Conservation (phyloP, 2,888 invertebrate species). For the Ceratothoa steindachneri region DNA sequence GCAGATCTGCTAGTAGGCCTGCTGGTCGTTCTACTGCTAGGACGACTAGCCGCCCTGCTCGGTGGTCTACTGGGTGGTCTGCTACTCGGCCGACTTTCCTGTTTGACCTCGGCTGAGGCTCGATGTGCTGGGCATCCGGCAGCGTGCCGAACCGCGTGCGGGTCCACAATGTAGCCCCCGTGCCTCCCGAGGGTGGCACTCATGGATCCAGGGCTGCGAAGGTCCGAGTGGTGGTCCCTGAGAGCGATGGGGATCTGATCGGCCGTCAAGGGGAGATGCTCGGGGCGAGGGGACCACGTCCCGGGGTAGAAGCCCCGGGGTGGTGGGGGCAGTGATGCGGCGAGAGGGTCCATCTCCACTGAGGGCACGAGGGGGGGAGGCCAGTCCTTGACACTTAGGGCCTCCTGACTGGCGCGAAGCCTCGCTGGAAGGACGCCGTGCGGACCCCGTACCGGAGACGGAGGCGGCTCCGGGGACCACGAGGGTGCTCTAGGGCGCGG, state of each 20-base stretch:
- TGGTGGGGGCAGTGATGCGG: conserved; percentile 29
- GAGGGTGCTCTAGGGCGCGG: conserved; percentile 35
- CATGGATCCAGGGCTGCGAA: conserved; percentile 34
- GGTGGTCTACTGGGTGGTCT: conserved; percentile 40
- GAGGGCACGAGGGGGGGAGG: conserved; percentile 30
- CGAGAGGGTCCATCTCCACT: conserved; percentile 40
- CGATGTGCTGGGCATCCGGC: conserved; percentile 41
- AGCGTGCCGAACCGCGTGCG: conserved; percentile 33
- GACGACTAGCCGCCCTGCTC: conserved; percentile 43
- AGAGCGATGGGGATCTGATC: conserved; percentile 15
- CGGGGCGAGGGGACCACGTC: conserved; percentile 46
- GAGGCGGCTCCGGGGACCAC: conserved; percentile 45
- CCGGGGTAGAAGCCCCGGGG: conserved; percentile 40
- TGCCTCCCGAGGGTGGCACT: conserved; percentile 7
- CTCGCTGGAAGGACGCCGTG: conserved; percentile 34
- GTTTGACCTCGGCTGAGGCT: conserved; percentile 27
- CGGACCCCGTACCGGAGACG: conserved; percentile 41
- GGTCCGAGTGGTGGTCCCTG: conserved; percentile 18
- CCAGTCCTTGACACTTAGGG: conserved; percentile 37
- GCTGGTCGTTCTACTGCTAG: conserved; percentile 44
- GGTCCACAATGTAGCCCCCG: conserved; percentile 19
- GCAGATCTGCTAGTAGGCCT: conserved; percentile 47
- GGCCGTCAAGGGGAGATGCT: conserved; percentile 45
- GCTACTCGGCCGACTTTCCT: conserved; percentile 26
- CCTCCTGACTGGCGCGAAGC: conserved; percentile 45